These are phyloP conservation scores for Nudaria mundana DNA, from an alignment of 2,888 invertebrate genomes.

Conservation along the genomic window DNA sequence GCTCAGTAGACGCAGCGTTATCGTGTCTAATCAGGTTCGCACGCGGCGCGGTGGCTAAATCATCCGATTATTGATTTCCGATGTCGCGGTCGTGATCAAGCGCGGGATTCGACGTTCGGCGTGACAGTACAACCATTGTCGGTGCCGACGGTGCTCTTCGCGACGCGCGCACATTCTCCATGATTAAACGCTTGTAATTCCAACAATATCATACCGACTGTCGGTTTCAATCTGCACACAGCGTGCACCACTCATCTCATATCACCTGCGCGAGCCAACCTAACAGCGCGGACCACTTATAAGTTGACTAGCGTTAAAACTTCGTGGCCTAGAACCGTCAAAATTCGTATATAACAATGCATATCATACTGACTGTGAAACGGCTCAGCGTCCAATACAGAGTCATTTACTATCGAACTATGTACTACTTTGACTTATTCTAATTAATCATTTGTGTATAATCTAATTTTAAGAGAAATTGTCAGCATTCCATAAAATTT, in stretches of 20 bases:
- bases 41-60: slow-evolving; percentile 80
- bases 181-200: slow-evolving; percentile 79
- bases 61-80: slow-evolving; percentile 81
- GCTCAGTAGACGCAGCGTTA: slow-evolving; percentile 62
- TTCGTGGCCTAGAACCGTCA: slow-evolving; percentile 44
- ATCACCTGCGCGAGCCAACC: slow-evolving; percentile 40
- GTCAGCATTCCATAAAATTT: too few species aligned
- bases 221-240: slow-evolving; percentile 66
- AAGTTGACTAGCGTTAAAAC: slow-evolving; percentile 44
- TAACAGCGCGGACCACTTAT: slow-evolving; percentile 37
- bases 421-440: too few species aligned
- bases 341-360: slow-evolving; percentile 30
- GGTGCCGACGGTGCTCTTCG: slow-evolving; percentile 51
- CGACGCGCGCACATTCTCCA: slow-evolving; percentile 63
- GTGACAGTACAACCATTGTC: slow-evolving; percentile 75
- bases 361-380: slow-evolving; percentile 26
- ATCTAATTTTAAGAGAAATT: too few species aligned
- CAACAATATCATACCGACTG: slow-evolving; percentile 72
- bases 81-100: slow-evolving; percentile 80
- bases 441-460: too few species aligned
- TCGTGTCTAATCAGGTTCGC: slow-evolving; percentile 80
- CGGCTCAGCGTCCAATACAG: too few species aligned
- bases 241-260: slow-evolving; percentile 49
- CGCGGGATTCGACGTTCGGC: slow-evolving; percentile 66
- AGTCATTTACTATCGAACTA: too few species aligned